phyloP scores from a whole-genome alignment of 2,797 vertebrate species.

The Thaleichthys pacificus region DNA sequence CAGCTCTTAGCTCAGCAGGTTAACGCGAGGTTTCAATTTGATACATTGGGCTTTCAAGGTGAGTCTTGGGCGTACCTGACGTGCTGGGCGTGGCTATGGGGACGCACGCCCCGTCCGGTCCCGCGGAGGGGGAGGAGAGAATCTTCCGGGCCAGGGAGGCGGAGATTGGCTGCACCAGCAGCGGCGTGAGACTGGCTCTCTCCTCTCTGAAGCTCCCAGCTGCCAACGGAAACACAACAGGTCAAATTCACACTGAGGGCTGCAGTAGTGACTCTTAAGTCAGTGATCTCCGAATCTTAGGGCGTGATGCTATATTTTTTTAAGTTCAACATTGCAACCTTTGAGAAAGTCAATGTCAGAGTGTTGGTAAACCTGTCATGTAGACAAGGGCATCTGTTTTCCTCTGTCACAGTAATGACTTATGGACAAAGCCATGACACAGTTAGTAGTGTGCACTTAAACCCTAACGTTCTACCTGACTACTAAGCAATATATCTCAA shows the following conservation, averaged over 20 bases:
- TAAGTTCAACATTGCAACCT: too few relatives aligned
- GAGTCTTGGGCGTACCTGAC: slow-evolving; percentile 70
- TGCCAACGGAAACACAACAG: slow-evolving; percentile 44
- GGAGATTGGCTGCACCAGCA: slow-evolving; percentile 91
- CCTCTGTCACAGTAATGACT: slow-evolving; percentile 13
- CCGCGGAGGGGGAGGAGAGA: slow-evolving; percentile 58
- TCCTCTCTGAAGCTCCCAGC: slow-evolving; percentile 75
- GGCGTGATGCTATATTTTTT: too few relatives aligned
- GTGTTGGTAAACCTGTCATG: too few relatives aligned
- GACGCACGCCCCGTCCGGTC: slow-evolving; percentile 61
- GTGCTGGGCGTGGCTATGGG: slow-evolving; percentile 70
- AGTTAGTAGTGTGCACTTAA: slow-evolving; percentile 13
- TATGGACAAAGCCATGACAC: slow-evolving; percentile 13
- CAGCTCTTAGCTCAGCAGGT: too few relatives aligned
- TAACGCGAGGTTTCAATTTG: too few relatives aligned
- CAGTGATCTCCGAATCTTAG: too few relatives aligned
- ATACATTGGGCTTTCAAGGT: too few relatives aligned
- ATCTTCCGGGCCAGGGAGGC: slow-evolving; percentile 80
- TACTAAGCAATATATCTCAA: neutral
- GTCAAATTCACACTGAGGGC: neutral
- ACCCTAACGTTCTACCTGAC: slow-evolving; percentile 5
- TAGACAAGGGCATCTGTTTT: neutral
- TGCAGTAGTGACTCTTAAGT: too few relatives aligned
- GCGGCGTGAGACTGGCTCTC: slow-evolving; percentile 72
- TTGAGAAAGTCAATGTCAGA: too few relatives aligned